phyloP scores from a whole-genome alignment of 1,140 invertebrate genomes.

The Heliconius himera region DNA sequence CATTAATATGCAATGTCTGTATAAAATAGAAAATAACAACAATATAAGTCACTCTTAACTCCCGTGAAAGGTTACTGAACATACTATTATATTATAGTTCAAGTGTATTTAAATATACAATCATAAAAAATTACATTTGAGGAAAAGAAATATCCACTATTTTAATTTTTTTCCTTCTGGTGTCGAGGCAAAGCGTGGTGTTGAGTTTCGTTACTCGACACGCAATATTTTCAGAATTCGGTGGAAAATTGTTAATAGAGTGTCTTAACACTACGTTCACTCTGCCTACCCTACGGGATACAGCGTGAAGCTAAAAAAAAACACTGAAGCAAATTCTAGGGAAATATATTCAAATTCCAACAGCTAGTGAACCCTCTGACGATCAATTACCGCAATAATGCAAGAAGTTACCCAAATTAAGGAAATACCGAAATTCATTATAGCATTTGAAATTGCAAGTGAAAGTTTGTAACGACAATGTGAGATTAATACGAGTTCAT shows the following conservation, averaged over 20 bases:
- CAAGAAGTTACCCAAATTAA: not conserved
- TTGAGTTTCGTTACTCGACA: too few relatives aligned
- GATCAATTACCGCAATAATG: not conserved
- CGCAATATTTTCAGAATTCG: too few relatives aligned
- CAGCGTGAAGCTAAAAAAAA: too few relatives aligned
- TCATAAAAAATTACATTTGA: not conserved
- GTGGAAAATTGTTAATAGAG: too few relatives aligned
- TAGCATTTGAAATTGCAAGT: conserved; percentile 9
- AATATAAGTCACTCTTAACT: not conserved
- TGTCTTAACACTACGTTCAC: too few relatives aligned
- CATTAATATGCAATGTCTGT: too few relatives aligned
- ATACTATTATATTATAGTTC: not conserved
- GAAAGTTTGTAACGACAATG: conserved; percentile 18
- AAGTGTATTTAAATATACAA: not conserved
- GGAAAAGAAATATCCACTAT: too few relatives aligned
- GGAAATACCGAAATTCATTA: not conserved
- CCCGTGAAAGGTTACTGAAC: too few relatives aligned
- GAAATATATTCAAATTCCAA: not conserved
- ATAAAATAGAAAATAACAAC: too few relatives aligned
- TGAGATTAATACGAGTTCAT: conserved; percentile 25
- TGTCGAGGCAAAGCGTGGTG: too few relatives aligned
- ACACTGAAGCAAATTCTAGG: not conserved
- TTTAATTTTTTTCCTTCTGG: not conserved
- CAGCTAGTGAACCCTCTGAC: not conserved
- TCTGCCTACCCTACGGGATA: too few relatives aligned